Percentiles rank a stretch among this genome's conserved stretches.
These are phyloP conservation scores for Falco naumanni DNA, from an alignment of 2,797 vertebrate species.

Conservation along the genomic window DNA sequence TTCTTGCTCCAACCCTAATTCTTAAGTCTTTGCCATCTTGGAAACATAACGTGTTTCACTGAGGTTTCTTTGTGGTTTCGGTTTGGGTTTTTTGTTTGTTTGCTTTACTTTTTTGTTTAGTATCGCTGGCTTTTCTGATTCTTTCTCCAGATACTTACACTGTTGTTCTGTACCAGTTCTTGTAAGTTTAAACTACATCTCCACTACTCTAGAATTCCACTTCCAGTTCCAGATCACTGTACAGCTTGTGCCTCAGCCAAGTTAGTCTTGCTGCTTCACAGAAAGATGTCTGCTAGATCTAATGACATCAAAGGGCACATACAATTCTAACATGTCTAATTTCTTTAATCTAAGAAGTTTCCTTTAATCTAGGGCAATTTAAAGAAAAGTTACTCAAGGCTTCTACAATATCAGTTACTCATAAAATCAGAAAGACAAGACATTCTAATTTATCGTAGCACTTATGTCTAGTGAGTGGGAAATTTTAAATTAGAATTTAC, in stretches of 20 bases:
- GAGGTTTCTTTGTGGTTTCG: not conserved
- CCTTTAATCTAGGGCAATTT: not conserved
- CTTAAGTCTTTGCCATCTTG: not conserved
- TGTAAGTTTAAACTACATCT: not conserved
- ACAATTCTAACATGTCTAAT: not conserved
- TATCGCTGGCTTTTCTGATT: not conserved
- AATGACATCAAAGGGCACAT: not conserved
- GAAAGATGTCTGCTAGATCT: not conserved
- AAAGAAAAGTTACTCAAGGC: not conserved
- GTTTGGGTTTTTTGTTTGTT: not conserved
- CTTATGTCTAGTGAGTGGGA: rapidly evolving
- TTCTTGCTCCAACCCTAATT: not conserved
- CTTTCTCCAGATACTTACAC: not conserved
- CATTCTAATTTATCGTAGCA: not conserved
- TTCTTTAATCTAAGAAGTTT: not conserved
- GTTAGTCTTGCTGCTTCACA: not conserved
- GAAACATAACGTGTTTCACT: not conserved
- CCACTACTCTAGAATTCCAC: not conserved
- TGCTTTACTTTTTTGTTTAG: not conserved
- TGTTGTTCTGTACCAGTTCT: not conserved
- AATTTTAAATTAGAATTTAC: not conserved
- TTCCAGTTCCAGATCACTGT: not conserved
- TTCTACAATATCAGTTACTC: not conserved
- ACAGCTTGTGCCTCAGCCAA: not conserved
- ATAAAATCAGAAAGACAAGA: not conserved